These are phyloP conservation scores for Daktulosphaira vitifoliae DNA, from an alignment of 1,140 invertebrate species.

Conservation along the genomic window DNA sequence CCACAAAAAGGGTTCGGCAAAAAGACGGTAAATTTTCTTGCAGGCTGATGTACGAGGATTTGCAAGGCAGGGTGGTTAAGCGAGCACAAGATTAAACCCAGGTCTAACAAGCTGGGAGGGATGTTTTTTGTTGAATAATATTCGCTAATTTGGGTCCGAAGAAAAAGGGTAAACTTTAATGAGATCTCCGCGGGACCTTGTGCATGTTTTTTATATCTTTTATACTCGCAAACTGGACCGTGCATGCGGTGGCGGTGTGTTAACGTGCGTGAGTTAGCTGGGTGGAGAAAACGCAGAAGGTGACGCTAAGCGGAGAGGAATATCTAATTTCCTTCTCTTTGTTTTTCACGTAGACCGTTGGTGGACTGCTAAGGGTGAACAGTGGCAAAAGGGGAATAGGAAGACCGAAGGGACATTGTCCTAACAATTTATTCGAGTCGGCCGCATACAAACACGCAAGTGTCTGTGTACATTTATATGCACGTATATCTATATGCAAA, in stretches of 20 bases:
- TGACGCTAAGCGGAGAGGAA: not conserved
- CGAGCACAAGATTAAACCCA: slow-evolving; percentile 24
- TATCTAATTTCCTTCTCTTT: slow-evolving; percentile 34
- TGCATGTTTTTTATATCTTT: slow-evolving; percentile 11
- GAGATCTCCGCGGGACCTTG: slow-evolving; percentile 28
- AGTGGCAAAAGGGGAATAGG: not conserved
- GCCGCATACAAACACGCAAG: not conserved
- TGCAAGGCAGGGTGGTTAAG: not conserved
- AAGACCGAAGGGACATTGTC: slow-evolving; percentile 30
- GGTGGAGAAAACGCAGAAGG: not conserved
- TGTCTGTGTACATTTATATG: not conserved
- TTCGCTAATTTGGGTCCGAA: slow-evolving; percentile 33
- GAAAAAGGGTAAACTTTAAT: slow-evolving; percentile 34
- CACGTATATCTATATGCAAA: slow-evolving; percentile 14
- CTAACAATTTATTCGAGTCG: slow-evolving; percentile 17
- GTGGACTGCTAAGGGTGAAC: not conserved
- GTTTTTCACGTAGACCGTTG: slow-evolving; percentile 24
- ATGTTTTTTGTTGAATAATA: slow-evolving; percentile 32
- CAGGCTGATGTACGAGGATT: not conserved
- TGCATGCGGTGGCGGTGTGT: not conserved
- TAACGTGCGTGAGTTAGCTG: not conserved
- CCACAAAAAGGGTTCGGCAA: slow-evolving; percentile 20
- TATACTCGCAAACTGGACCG: slow-evolving; percentile 2
- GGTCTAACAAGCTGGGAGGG: slow-evolving; percentile 1
- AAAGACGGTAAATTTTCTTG: slow-evolving; percentile 33